Evolutionary conservation across 2,113 vertebrate genomes (phyloP), one percentile per base, ranked within the genome.

Genomic region (Erythrocercus mccallii): DNA sequence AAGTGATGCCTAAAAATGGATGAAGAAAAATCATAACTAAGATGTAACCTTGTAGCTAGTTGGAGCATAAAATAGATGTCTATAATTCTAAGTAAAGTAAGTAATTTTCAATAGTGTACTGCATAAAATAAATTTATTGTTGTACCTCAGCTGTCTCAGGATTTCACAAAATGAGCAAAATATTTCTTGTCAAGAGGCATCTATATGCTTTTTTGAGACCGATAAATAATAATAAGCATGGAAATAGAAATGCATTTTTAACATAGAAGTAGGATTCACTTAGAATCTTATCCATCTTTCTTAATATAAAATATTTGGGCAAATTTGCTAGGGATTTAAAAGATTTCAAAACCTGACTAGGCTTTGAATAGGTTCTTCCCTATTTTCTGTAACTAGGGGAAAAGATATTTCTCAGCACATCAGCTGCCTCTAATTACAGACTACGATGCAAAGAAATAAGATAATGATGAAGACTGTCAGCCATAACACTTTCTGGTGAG

Each of bases 301-400:
- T 81, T 85, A 88, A 74, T 74, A 69, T 15, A 88, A 96, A 91
- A 76, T 91, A 68, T 82, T 57, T 78, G 53, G 57, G 54, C n/a
- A 95, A 88, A 35, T 81, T 79, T 5, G 5, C 8, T 87, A 28
- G 24, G 24, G 24, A 28, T 44, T 91, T 40, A 68, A 77, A 58
- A 21, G 25, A 33, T 74, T 73, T 92, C 47, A 57, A 95, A 94
- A 70, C 25, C 18, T 71, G 47, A 72, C 22, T 70, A 66, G 71
- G 22, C 54, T 93, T 93, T 77, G 40, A 88, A 50, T 61, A 89
- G 88, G 9, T 72, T 51, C 37, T 94, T 65, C 35, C 7, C 12
- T 87, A 17, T 87, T 84, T 91, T 95, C 71, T 84, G 38, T 72
- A 90, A 93, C 83, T 51, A 80, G 66, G 61, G 83, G 77, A 95